Conservation (phyloP, 2,113 vertebrate species). For the Bos indicus region DNA sequence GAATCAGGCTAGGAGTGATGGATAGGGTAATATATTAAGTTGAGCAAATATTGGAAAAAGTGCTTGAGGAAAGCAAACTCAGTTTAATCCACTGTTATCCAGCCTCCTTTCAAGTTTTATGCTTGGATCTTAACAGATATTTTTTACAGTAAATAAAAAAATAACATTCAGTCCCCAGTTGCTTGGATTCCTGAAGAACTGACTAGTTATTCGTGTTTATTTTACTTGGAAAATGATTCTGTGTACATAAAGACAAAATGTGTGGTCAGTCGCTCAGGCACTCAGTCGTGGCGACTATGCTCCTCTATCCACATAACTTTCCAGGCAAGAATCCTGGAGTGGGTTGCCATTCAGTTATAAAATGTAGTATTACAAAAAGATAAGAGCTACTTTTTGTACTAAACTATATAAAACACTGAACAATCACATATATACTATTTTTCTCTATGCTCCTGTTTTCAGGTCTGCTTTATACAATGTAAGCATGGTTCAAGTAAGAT, state of each 20-base stretch:
- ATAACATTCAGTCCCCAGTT: neutral
- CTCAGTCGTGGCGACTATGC: neutral
- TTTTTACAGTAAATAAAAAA: neutral
- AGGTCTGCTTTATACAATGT: neutral
- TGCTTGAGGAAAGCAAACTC: constrained; percentile 20
- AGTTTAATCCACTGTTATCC: neutral
- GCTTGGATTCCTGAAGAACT: neutral
- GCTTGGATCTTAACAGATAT: neutral
- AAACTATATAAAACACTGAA: neutral
- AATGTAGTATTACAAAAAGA: neutral
- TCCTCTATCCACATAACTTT: neutral
- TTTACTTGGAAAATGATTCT: neutral
- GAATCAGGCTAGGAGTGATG: constrained; percentile 30
- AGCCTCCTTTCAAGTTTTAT: accelerated
- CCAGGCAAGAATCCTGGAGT: neutral
- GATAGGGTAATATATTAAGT: constrained; percentile 11
- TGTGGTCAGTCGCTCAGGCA: neutral
- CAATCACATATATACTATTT: neutral
- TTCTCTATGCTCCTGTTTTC: neutral
- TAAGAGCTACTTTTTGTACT: neutral
- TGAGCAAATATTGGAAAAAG: constrained; percentile 41
- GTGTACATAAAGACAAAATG: neutral
- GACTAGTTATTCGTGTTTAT: neutral
- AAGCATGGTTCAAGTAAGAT: neutral
- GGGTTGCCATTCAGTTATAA: neutral